Percentiles rank a stretch among this genome's conserved stretches.
Conservation (phyloP, 2,888 invertebrate genomes). For the Ecliptopera silaceata region DNA sequence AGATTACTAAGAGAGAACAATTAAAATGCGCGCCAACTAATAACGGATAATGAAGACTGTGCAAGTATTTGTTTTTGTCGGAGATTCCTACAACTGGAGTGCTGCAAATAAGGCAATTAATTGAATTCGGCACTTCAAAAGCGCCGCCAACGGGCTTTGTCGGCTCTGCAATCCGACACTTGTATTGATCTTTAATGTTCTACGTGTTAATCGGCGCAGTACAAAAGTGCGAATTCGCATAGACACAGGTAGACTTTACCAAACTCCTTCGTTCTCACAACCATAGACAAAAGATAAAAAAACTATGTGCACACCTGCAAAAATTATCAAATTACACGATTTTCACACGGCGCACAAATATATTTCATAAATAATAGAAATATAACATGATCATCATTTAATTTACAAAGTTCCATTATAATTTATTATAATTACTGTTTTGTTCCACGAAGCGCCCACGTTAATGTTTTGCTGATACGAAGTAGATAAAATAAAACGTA, state of each 20-base stretch:
- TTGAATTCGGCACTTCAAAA: constrained; percentile 81
- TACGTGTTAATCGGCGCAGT: constrained; percentile 27
- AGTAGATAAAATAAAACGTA: constrained; percentile 1
- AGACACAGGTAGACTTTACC: constrained; percentile 44
- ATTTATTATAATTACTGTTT: constrained; percentile 20
- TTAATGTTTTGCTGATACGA: constrained; percentile 23
- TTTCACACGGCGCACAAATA: constrained; percentile 4
- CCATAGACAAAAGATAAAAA: constrained; percentile 41
- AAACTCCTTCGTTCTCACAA: constrained; percentile 63
- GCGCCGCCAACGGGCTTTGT: constrained; percentile 72
- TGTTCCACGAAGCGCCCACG: constrained; percentile 45
- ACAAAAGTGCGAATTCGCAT: constrained; percentile 23
- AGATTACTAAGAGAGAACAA: constrained; percentile 46
- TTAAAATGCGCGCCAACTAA: constrained; percentile 70
- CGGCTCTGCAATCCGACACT: constrained; percentile 74
- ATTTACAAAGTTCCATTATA: not conserved
- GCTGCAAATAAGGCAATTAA: constrained; percentile 80
- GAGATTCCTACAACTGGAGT: constrained; percentile 64
- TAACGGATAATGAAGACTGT: constrained; percentile 76
- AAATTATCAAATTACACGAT: constrained; percentile 51
- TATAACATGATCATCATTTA: not conserved
- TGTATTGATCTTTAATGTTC: constrained; percentile 51
- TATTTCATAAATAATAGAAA: not conserved
- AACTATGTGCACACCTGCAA: constrained; percentile 47
- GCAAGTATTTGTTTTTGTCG: constrained; percentile 81